phyloP scores from a whole-genome alignment of 1,140 invertebrate genomes.

The Nylanderia fulva region DNA sequence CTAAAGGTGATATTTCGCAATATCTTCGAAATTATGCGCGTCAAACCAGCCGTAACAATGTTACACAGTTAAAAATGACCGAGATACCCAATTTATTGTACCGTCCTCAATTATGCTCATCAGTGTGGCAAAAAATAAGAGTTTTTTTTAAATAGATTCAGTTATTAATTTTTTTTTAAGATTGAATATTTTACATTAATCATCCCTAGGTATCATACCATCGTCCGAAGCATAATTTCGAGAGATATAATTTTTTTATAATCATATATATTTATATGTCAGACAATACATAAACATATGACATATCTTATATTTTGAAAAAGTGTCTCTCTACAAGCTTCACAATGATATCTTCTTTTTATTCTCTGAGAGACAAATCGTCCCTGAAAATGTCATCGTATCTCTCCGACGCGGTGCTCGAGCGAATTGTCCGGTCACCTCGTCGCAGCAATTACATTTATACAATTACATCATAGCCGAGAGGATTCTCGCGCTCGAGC shows the following conservation, averaged over 20 bases:
- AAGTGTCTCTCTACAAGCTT: background rate
- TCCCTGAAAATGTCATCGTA: slow-evolving; percentile 13
- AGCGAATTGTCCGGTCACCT: slow-evolving; percentile 27
- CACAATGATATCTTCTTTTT: background rate
- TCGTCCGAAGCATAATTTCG: background rate
- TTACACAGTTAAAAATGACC: slow-evolving; percentile 53
- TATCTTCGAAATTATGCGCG: slow-evolving; percentile 55
- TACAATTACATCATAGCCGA: slow-evolving; percentile 41
- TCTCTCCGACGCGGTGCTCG: slow-evolving; percentile 8
- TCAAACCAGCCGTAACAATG: slow-evolving; percentile 54
- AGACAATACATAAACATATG: background rate
- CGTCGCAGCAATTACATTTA: slow-evolving; percentile 44
- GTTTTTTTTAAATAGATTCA: background rate
- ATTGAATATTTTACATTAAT: background rate
- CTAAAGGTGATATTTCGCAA: slow-evolving; percentile 60
- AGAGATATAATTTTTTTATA: background rate
- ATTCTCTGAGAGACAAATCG: background rate
- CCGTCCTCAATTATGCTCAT: slow-evolving; percentile 43
- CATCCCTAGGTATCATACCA: background rate
- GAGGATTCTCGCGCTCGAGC: slow-evolving; percentile 69
- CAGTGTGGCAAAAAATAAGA: slow-evolving; percentile 16
- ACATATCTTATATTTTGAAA: background rate
- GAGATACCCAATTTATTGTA: slow-evolving; percentile 31
- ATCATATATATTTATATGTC: background rate
- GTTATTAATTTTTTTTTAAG: slow-evolving; percentile 1